A percentile compares a stretch with the other conserved stretches of the same genome.
phyloP scores from a whole-genome alignment of 2,113 vertebrate species.

The Cricetomys ansorgei region DNA sequence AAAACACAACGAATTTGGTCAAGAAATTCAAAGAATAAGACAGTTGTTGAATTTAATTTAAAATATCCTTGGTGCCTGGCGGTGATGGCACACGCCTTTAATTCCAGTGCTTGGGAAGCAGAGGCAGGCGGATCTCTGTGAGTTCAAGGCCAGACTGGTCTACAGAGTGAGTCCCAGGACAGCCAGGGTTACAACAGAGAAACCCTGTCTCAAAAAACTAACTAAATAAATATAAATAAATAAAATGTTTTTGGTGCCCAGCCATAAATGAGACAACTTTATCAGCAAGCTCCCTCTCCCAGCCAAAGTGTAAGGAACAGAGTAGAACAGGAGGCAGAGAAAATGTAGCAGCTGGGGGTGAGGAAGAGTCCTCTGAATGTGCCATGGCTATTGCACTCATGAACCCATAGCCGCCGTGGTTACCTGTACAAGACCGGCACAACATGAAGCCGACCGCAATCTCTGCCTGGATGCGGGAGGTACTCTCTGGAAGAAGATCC shows the following conservation, averaged over 20 bases:
- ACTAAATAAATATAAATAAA: too few species aligned
- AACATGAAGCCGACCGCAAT: background rate
- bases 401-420: background rate
- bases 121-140: too few species aligned
- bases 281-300: background rate
- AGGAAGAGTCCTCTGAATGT: too few species aligned
- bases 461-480: background rate
- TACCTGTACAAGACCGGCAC: background rate
- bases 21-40: slow-evolving; percentile 24
- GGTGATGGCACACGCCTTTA: too few species aligned
- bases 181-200: too few species aligned
- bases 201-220: too few species aligned
- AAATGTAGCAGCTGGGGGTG: background rate
- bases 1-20: slow-evolving; percentile 18
- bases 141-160: too few species aligned
- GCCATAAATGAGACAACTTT: background rate
- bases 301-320: background rate
- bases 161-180: too few species aligned
- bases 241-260: background rate
- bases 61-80: background rate
- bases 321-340: background rate
- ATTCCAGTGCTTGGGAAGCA: too few species aligned
- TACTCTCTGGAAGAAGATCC: background rate
- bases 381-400: background rate
- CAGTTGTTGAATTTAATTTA: background rate